These are phyloP conservation scores for Miopithecus talapoin DNA, from an alignment of 2,797 vertebrate species.

Conservation along the genomic window DNA sequence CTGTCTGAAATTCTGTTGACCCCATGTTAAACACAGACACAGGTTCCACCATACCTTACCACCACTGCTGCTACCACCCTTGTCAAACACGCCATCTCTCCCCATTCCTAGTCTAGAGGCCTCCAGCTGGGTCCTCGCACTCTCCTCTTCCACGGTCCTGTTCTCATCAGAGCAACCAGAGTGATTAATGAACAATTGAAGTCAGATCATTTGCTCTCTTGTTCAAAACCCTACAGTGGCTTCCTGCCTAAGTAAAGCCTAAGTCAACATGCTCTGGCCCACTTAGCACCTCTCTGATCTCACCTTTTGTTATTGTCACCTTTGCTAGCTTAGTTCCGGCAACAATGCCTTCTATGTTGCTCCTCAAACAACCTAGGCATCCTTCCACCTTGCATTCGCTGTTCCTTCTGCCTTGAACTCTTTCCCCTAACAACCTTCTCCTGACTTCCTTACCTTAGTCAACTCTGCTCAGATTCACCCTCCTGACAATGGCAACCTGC, in stretches of 20 bases:
- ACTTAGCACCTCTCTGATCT: neutral
- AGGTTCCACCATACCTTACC: too few species aligned
- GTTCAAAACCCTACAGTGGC: neutral
- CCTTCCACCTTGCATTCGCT: neutral
- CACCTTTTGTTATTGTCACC: too few species aligned
- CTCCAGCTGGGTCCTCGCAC: neutral
- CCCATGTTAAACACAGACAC: neutral
- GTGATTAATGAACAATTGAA: neutral
- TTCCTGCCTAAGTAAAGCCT: neutral
- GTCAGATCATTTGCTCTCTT: neutral
- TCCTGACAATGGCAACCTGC: too few species aligned
- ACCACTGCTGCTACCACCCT: fast-evolving
- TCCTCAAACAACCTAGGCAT: neutral
- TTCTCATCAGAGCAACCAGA: neutral
- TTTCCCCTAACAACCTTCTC: neutral
- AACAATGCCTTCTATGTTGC: neutral
- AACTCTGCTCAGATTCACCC: neutral
- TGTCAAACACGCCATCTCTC: neutral
- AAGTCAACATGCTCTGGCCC: too few species aligned
- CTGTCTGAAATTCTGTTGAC: neutral
- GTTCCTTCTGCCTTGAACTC: neutral
- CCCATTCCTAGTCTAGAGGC: neutral
- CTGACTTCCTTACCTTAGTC: neutral
- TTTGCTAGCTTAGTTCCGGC: neutral
- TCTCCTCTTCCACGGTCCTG: fast-evolving